These are phyloP conservation scores for Drosophila tani DNA, from an alignment of 1,140 invertebrate species.

Conservation along the genomic window DNA sequence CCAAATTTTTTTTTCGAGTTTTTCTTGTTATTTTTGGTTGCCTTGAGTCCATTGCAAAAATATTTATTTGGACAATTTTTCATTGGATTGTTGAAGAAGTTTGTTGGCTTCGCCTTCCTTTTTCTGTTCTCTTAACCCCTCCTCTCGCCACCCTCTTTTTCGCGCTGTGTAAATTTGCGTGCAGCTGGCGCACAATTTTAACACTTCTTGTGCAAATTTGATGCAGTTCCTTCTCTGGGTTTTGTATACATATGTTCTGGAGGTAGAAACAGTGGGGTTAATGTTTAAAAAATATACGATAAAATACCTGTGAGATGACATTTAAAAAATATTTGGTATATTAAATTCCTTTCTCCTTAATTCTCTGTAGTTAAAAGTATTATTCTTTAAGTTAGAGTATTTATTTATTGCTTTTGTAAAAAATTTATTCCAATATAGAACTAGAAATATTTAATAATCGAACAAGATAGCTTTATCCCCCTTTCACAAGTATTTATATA, in stretches of 20 bases:
- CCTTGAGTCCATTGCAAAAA: slow-evolving; percentile 41
- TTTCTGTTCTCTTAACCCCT: not conserved
- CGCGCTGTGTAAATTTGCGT: slow-evolving; percentile 52
- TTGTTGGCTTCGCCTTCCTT: not conserved
- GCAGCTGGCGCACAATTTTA: slow-evolving; percentile 71
- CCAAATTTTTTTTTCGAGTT: slow-evolving; percentile 7
- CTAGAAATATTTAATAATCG: no score
- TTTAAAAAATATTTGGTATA: not conserved
- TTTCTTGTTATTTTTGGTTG: slow-evolving; percentile 14
- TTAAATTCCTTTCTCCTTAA: no score
- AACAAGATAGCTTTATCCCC: no score
- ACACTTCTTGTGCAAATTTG: slow-evolving; percentile 76
- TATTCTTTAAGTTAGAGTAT: no score
- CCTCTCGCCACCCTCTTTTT: not conserved
- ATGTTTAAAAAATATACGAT: no score
- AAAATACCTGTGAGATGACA: not conserved
- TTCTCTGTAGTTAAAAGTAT: no score
- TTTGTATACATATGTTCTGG: slow-evolving; percentile 32
- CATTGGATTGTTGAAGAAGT: slow-evolving; percentile 42
- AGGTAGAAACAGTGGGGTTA: slow-evolving; percentile 21
- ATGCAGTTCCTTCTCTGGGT: slow-evolving; percentile 47
- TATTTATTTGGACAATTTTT: slow-evolving; percentile 55
- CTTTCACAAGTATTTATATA: no score
- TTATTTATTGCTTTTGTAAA: no score
- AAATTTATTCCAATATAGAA: no score